Percentiles rank a stretch among this genome's conserved stretches.
phyloP scores from a whole-genome alignment of 2,888 invertebrate genomes.

The Trimorus sp. region DNA sequence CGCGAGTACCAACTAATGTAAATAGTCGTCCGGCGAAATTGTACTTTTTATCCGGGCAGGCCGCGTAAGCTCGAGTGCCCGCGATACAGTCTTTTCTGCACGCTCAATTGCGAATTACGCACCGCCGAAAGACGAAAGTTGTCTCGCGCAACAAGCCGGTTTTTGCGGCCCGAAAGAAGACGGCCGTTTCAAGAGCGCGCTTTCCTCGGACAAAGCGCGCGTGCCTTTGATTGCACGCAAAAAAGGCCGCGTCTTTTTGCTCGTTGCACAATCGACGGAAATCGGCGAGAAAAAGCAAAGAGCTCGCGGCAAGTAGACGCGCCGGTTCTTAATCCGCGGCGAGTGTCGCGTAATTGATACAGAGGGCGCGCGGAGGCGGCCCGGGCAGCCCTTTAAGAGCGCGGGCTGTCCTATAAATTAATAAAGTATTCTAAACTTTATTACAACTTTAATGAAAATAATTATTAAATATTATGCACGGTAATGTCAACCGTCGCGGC shows the following conservation, averaged over 20 bases:
- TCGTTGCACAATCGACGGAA: slow-evolving; percentile 44
- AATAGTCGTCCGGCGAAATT: slow-evolving; percentile 71
- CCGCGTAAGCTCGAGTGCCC: slow-evolving; percentile 68
- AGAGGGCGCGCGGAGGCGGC: slow-evolving; percentile 74
- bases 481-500: slow-evolving; percentile 75
- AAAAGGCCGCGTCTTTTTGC: slow-evolving; percentile 45
- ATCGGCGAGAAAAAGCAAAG: slow-evolving; percentile 45
- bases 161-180: slow-evolving; percentile 61
- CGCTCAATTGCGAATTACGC: slow-evolving; percentile 67
- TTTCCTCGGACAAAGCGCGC: slow-evolving; percentile 59
- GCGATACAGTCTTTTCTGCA: slow-evolving; percentile 59
- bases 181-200: slow-evolving; percentile 35
- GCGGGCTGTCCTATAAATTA: slow-evolving; percentile 80
- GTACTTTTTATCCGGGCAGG: slow-evolving; percentile 69
- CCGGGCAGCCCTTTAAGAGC: slow-evolving; percentile 76
- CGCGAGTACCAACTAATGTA: slow-evolving; percentile 71
- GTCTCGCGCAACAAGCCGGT: slow-evolving; percentile 61
- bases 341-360: slow-evolving; percentile 78
- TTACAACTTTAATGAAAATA: slow-evolving; percentile 82
- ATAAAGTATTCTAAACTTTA: slow-evolving; percentile 82
- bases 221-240: slow-evolving; percentile 53
- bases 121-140: slow-evolving; percentile 56
- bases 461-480: slow-evolving; percentile 82
- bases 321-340: slow-evolving; percentile 72
- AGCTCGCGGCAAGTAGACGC: slow-evolving; percentile 38